Percentiles rank a stretch among this genome's conserved stretches.
Conservation (phyloP, 2,113 vertebrate species). For the Charadrius vociferus region DNA sequence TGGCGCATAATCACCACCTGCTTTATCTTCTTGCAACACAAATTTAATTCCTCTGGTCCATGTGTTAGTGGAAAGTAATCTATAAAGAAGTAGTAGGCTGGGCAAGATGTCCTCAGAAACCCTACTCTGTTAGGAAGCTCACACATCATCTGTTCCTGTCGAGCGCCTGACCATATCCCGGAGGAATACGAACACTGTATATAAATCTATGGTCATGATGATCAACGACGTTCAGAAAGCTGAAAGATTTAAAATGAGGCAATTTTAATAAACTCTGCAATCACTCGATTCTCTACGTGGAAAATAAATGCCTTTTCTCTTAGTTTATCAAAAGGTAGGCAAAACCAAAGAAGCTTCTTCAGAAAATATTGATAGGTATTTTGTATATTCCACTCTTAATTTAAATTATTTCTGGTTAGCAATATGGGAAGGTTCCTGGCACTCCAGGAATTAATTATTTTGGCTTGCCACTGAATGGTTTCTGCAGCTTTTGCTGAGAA, state of each 20-base stretch:
- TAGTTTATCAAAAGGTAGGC: background rate
- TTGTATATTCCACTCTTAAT: background rate
- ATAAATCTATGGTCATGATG: background rate
- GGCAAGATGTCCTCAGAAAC: background rate
- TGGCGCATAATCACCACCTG: background rate
- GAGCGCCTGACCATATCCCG: rapidly evolving
- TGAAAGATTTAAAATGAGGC: background rate
- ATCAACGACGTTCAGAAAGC: background rate
- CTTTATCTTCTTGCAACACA: background rate
- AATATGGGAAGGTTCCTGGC: background rate
- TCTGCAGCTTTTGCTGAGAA: background rate
- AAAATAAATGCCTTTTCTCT: background rate
- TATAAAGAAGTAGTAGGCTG: background rate
- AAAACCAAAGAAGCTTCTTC: background rate
- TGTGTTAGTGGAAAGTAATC: background rate
- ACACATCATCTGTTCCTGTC: background rate
- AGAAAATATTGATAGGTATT: background rate
- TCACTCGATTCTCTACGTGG: background rate
- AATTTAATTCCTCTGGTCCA: background rate
- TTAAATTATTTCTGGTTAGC: background rate
- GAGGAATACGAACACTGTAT: background rate
- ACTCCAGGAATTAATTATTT: background rate
- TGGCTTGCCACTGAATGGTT: background rate
- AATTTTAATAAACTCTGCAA: background rate
- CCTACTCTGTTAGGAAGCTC: background rate